Base-by-base conservation (phyloP, 2,888 invertebrate genomes). In the Sceliomorpha sp. region DNA sequence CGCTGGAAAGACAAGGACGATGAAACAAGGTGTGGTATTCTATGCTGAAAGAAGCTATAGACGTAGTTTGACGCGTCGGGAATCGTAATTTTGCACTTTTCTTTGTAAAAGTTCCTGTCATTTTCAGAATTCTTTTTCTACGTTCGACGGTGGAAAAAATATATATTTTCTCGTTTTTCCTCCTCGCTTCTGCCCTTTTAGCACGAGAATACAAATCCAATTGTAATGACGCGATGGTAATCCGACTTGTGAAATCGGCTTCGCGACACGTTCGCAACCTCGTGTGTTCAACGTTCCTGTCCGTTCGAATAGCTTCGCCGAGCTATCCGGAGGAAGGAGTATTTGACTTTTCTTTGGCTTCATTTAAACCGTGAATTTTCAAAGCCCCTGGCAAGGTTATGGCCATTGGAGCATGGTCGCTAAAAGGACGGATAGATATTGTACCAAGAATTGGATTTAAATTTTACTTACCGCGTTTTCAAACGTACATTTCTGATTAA, bases 321-420 rank as follows among this genome's bases (percentile, higher is more conserved):
- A 29, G 29, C 39, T 15, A n/a, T 13, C 27, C 1, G 12, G 1
- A 29, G 14, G 31, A 32, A 29, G 40, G 48, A 59, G 48, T 14
- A 48, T 55, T 59, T 45, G 55, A 56, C 12, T 56, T n/a, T n/a
- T 20, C 20, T n/a, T 4, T n/a, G 58, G 67, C 72, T 72, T 72
- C 72, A 59, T 64, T 72, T 68, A 64, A 64, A 68, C 51, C 67
- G 55, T 44, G 64, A 64, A 67, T 67, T 47, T 40, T 48, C 42
- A 34, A 53, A 69, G 69, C 75, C 82, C 80, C 78, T 71, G 68
- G 36, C 77, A 81, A 80, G 84, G 79, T 81, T 79, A 83, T 77
- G 82, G 83, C 80, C 80, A 84, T 75, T 81, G 76, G 82, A 81
- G 75, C 80, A 78, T 55, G 81, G 77, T 70, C 77, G 77, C 73